phyloP scores from a whole-genome alignment of 1,140 invertebrate genomes.

The silkworm (Bombyx mori) region ASM3026992v2 NC_085130.1:11343501-11344000 shows the following conservation, averaged over 20 bases:
- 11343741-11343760: constrained; percentile 75
- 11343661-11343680: constrained; percentile 45
- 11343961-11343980: constrained; percentile 31
- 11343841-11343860: constrained; percentile 50
- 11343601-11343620: too few species aligned
- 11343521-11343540: too few species aligned
- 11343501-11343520: too few species aligned
- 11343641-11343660: neutral
- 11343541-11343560: too few species aligned
- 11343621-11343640: too few species aligned
- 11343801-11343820: constrained; percentile 67
- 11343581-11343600: too few species aligned
- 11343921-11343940: constrained; percentile 39
- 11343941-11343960: constrained; percentile 36
- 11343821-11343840: constrained; percentile 66
- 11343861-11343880: constrained; percentile 28
- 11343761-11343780: constrained; percentile 78
- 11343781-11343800: constrained; percentile 71
- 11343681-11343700: constrained; percentile 76
- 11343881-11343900: constrained; percentile 27
- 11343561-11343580: too few species aligned
- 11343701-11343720: constrained; percentile 75
- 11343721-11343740: constrained; percentile 70
- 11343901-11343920: constrained; percentile 27
- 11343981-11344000: constrained; percentile 30